Evolutionary conservation across 2,113 vertebrate genomes (phyloP).

Genomic region (Gila orcuttii): DNA sequence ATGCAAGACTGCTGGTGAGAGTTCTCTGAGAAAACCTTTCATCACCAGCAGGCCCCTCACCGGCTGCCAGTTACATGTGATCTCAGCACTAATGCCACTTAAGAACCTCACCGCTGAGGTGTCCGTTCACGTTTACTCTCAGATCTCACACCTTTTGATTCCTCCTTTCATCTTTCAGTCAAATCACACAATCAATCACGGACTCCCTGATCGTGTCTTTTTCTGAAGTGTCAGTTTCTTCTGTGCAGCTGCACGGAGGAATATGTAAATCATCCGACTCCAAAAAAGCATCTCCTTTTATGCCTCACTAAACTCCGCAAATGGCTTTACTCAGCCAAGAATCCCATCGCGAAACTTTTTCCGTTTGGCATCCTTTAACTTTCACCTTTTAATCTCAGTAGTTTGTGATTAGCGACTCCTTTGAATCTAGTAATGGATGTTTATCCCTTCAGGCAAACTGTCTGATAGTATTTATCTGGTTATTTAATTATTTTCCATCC

Average conservation of each 20-base stretch:
- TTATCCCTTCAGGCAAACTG: conserved; percentile 66
- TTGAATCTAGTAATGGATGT: conserved; percentile 69
- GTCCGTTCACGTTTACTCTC: conserved; percentile 23
- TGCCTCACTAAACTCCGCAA: conserved; percentile 61
- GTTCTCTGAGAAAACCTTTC: conserved; percentile 21
- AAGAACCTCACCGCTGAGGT: conserved; percentile 35
- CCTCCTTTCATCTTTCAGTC: conserved; percentile 36
- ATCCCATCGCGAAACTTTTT: conserved; percentile 61
- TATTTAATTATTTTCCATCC: conserved; percentile 59
- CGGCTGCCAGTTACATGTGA: conserved; percentile 36
- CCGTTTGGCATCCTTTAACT: conserved; percentile 65
- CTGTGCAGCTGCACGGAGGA: conserved; percentile 36
- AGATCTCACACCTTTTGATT: conserved; percentile 42
- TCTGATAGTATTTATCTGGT: conserved; percentile 55
- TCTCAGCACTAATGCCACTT: conserved; percentile 34
- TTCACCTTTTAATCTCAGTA: conserved; percentile 62
- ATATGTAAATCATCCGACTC: conserved; percentile 49
- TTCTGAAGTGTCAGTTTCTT: conserved; percentile 59
- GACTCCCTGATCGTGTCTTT: conserved; percentile 41
- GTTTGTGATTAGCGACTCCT: conserved; percentile 63
- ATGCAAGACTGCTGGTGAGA: conserved; percentile 25
- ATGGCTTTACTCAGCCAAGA: conserved; percentile 58
- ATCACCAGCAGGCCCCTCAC: conserved; percentile 40
- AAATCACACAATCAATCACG: conserved; percentile 42
- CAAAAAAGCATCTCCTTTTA: conserved; percentile 39